A percentile compares a stretch with the other conserved stretches of the same genome.
phyloP scores from a whole-genome alignment of 2,888 invertebrate genomes.

The Phortica magna region DNA sequence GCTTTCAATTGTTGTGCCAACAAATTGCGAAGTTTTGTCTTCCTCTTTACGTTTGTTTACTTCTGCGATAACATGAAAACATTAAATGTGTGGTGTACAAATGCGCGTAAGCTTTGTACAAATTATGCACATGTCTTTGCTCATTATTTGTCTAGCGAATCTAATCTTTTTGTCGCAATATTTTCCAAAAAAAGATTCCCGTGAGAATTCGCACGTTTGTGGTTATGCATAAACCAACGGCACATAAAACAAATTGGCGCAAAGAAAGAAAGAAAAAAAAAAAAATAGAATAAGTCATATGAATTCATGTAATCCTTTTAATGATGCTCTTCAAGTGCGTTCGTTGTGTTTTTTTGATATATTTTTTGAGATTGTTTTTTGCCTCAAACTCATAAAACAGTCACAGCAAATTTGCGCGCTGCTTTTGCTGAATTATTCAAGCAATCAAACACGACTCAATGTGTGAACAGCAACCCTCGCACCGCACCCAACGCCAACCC shows the following conservation, averaged over 20 bases:
- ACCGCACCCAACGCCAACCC: not conserved
- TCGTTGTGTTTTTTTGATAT: not conserved
- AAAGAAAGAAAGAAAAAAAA: not conserved
- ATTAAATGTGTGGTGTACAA: not conserved
- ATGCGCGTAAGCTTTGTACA: not conserved
- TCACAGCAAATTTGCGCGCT: constrained; percentile 15
- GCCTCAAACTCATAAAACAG: constrained; percentile 17
- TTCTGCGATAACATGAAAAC: not conserved
- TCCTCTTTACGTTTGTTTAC: too few species aligned
- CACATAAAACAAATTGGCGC: not conserved
- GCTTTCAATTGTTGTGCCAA: too few species aligned
- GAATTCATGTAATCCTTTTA: constrained; percentile 24
- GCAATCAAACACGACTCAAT: constrained; percentile 1
- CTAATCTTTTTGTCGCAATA: constrained; percentile 4
- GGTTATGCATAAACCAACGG: constrained; percentile 12
- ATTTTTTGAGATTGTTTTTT: too few species aligned
- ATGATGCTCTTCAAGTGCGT: constrained; percentile 6
- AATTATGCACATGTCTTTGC: constrained; percentile 6
- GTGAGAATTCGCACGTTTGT: constrained; percentile 27
- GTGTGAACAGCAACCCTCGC: not conserved
- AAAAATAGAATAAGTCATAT: not conserved
- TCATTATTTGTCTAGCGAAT: constrained; percentile 22
- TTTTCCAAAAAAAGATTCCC: constrained; percentile 13
- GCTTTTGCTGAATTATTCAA: constrained; percentile 29
- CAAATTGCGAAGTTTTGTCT: too few species aligned